Base-by-base conservation (phyloP, 1,140 invertebrate species). In the Amphibalanus amphitrite region DNA sequence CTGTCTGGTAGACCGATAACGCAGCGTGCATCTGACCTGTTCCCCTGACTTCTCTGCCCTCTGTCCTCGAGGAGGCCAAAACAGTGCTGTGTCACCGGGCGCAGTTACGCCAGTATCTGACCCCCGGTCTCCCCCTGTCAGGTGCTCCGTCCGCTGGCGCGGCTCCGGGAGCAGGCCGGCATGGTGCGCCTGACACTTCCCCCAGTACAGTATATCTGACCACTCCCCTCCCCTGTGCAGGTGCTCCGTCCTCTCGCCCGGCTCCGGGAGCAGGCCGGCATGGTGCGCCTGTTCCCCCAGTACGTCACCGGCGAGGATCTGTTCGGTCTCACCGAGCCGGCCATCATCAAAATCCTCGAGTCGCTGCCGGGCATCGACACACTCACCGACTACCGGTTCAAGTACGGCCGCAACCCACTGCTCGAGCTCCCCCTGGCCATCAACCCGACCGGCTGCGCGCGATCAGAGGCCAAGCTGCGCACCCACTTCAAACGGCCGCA, bases 231-330 rank as follows among this genome's bases (percentile, higher is more conserved):
- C 33, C 28, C 10, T 67, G n/a, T n/a, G 67, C 81, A 88, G 79
- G 89, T 99, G 40, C 79, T 99, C 28, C 89, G 91, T 71, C 86
- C 89, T 0, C 84, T 98, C 3, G 88, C 90, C 13, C 85, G 86
- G 70, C 79, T 95, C 72, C 83, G 95, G 28, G 86, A 86, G 76
- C 84, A 86, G 23, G 86, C 88, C 69, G 84, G 87, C n/a, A 89
- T 90, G 74, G 85, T 99, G 15, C 91, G 95, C 78, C 83, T 99
- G 28, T 99, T 98, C 82, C 91, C 94, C 0, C 87, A 90, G 76
- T 97, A 91, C 78, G 87, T 97, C 23, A 90, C 88, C 28, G 97
- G 96, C 28, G 96, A 99, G 81, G 93, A 97, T 83, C 82, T 99
- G 3, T 99, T 98, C 81, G 97, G 97, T 0, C 82, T 99, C 8